Evolutionary conservation across 2,113 vertebrate species (phyloP), one percentile per base, ranked within the genome.

Genomic region (Craseonycteris thonglongyai): DNA sequence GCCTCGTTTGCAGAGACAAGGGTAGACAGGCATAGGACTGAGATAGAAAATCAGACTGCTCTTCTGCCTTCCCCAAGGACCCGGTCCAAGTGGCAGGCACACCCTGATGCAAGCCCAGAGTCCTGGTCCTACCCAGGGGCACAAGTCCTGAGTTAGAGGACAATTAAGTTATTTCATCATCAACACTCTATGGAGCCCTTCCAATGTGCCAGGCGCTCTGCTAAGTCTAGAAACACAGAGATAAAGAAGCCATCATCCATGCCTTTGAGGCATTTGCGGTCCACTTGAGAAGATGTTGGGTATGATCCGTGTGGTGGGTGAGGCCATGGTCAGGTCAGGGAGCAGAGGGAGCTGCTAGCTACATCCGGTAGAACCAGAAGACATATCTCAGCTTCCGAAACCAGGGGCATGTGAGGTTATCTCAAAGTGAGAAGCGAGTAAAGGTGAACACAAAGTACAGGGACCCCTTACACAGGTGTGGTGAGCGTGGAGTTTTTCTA

Each of bases 401-500:
- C 18, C 2, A 0, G 22, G 26, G 26, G 7, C 7, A 11, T 71
- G 66, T 51, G 69, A 30, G n/a, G 33, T 49, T 78, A 19, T 18
- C 59, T 58, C 14, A 47, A 24, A 24, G 49, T 33, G 10, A 33
- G 63, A 12, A 51, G 30, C 26, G 9, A 58, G 24, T 0, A 13
- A 68, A 24, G 35, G 42, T 12, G 8, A 58, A n/a, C 16, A n/a
- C 16, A 16, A 30, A 18, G 13, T 18, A 6, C 22, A 28, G 30
- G 14, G 10, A 22, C 54, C 38, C 30, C 1, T 42, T 8, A 1
- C 38, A 3, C 10, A 22, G 45, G 54, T 1, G 0, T 56, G 3
- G 11, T 7, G 7, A 42, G 45, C 40, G 35, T 33, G 42, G 51
- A 54, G 14, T 83, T 22, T 69, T 83, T 22, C 63, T 40, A 63